A percentile compares a stretch with the other conserved stretches of the same genome.
Conservation (phyloP, 2,113 vertebrate species). For the Capra hircus region DNA sequence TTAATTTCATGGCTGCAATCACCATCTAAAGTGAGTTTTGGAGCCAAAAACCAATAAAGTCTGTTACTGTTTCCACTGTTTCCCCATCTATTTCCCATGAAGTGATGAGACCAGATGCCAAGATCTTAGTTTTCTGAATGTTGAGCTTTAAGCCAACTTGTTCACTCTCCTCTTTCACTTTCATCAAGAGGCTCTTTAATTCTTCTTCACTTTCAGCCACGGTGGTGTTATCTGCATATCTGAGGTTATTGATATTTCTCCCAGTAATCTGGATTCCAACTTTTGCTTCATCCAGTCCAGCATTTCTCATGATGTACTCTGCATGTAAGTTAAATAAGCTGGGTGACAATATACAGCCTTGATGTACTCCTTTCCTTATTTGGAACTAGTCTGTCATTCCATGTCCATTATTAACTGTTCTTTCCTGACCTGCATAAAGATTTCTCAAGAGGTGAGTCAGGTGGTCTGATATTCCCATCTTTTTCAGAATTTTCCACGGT, state of each 20-base stretch:
- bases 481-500: neutral
- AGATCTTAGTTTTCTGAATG: neutral
- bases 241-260: neutral
- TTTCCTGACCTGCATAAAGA: neutral
- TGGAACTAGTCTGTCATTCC: neutral
- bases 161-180: neutral
- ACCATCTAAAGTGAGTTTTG: neutral
- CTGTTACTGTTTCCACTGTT: neutral
- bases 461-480: neutral
- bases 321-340: neutral
- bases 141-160: neutral
- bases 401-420: neutral
- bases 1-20: neutral
- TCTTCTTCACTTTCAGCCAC: neutral
- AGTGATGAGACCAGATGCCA: neutral
- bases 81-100: neutral
- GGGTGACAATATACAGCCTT: neutral
- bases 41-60: neutral
- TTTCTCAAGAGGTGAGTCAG: neutral
- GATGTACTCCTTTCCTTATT: neutral
- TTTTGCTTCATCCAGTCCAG: neutral
- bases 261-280: neutral
- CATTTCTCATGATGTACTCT: neutral
- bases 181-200: neutral
- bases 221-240: neutral